These are phyloP conservation scores for Nerophis lumbriciformis DNA, from an alignment of 2,113 vertebrate genomes.

Conservation along the genomic window DNA sequence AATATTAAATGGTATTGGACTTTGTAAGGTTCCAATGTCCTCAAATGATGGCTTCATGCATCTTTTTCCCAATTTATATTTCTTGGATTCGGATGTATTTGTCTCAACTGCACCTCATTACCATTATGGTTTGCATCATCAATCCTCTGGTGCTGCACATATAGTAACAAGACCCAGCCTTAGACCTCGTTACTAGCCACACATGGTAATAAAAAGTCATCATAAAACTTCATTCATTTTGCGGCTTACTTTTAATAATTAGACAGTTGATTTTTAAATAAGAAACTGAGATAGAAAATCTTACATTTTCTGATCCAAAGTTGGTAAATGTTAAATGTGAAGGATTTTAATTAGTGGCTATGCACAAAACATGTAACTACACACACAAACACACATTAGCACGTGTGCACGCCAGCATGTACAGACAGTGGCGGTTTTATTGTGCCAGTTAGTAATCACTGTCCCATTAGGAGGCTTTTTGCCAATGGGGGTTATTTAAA, in stretches of 20 bases:
- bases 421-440: slow-evolving; percentile 22
- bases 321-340: background rate
- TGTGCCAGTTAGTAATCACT: slow-evolving; percentile 48
- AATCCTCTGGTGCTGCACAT: too few relatives aligned
- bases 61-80: too few relatives aligned
- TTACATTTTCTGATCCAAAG: background rate
- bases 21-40: too few relatives aligned
- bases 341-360: background rate
- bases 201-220: too few relatives aligned
- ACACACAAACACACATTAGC: slow-evolving; percentile 31
- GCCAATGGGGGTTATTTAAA: slow-evolving; percentile 53
- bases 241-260: background rate
- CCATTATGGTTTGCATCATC: too few relatives aligned
- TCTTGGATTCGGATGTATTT: too few relatives aligned
- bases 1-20: too few relatives aligned
- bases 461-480: slow-evolving; percentile 54
- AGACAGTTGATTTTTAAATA: background rate
- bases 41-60: too few relatives aligned
- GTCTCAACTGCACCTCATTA: too few relatives aligned
- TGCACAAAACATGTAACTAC: slow-evolving; percentile 1
- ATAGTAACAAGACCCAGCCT: too few relatives aligned
- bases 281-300: background rate
- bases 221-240: background rate
- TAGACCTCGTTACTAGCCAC: too few relatives aligned
- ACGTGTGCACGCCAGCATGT: slow-evolving; percentile 17